phyloP scores from a whole-genome alignment of 2,113 vertebrate species.

The Canis aureus region DNA sequence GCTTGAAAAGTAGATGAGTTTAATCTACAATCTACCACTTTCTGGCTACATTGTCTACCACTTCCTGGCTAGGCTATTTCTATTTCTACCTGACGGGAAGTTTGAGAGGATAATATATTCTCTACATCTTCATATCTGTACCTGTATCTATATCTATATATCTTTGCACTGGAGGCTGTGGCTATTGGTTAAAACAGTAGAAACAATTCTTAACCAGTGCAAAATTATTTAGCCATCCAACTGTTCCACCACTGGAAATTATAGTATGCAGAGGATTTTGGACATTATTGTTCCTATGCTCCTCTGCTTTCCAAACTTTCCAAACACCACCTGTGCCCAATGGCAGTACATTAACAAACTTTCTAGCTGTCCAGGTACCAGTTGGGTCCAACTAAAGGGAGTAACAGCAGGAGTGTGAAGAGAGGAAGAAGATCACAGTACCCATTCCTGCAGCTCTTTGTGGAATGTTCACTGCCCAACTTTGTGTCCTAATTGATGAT shows the following conservation, averaged over 20 bases:
- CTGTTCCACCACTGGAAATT: not conserved
- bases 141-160: not conserved
- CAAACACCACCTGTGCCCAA: not conserved
- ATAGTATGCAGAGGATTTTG: not conserved
- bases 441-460: accelerated
- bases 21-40: not conserved
- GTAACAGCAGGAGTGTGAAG: not conserved
- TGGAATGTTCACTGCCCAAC: not conserved
- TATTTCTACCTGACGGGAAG: not conserved
- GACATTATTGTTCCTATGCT: not conserved
- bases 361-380: not conserved
- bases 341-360: not conserved
- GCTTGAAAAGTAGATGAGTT: not conserved
- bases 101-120: not conserved
- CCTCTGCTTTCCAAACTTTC: not conserved
- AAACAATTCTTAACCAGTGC: not conserved
- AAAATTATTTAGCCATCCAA: not conserved
- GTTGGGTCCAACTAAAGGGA: not conserved
- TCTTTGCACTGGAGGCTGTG: not conserved
- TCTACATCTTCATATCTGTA: not conserved
- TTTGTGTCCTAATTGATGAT: not conserved
- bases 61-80: not conserved
- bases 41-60: not conserved
- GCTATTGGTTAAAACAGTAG: not conserved
- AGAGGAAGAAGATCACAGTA: not conserved